These are phyloP conservation scores for Apotomis turbidana DNA, from an alignment of 2,888 invertebrate species.

Conservation along the genomic window DNA sequence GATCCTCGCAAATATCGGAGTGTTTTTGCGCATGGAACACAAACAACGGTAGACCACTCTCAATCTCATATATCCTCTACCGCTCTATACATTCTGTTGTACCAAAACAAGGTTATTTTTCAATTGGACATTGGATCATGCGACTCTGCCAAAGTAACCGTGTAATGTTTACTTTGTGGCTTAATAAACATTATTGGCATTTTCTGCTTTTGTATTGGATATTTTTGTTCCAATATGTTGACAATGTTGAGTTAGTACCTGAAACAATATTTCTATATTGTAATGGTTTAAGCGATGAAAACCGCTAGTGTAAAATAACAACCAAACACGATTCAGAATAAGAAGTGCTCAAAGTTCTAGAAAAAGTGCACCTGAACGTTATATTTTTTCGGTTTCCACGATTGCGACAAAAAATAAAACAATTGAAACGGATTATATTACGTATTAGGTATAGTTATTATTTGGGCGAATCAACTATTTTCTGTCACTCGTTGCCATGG, in stretches of 20 bases:
- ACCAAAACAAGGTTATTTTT: neutral
- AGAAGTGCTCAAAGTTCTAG: too few relatives aligned
- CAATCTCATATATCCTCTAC: neutral
- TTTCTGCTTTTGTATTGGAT: neutral
- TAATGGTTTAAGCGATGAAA: too few relatives aligned
- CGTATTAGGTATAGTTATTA: too few relatives aligned
- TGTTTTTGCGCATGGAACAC: constrained; percentile 29
- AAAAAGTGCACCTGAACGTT: too few relatives aligned
- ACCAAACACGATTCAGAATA: too few relatives aligned
- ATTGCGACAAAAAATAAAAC: too few relatives aligned
- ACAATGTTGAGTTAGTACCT: neutral
- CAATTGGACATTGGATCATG: neutral
- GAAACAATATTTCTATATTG: too few relatives aligned
- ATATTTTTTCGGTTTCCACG: too few relatives aligned
- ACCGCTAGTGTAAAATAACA: too few relatives aligned
- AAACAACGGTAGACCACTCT: constrained; percentile 15
- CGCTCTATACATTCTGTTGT: neutral
- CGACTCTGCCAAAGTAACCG: neutral
- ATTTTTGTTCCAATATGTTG: neutral
- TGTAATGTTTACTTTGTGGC: constrained; percentile 24
- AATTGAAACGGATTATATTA: too few relatives aligned
- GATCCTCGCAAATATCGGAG: constrained; percentile 17
- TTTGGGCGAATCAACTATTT: too few relatives aligned
- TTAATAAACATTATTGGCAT: constrained; percentile 25
- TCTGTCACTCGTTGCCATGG: too few relatives aligned